A percentile compares a stretch with the other conserved stretches of the same genome.
Evolutionary conservation across 2,797 vertebrate species (phyloP).

Genomic region (Scolopax bukidnonensis): DNA sequence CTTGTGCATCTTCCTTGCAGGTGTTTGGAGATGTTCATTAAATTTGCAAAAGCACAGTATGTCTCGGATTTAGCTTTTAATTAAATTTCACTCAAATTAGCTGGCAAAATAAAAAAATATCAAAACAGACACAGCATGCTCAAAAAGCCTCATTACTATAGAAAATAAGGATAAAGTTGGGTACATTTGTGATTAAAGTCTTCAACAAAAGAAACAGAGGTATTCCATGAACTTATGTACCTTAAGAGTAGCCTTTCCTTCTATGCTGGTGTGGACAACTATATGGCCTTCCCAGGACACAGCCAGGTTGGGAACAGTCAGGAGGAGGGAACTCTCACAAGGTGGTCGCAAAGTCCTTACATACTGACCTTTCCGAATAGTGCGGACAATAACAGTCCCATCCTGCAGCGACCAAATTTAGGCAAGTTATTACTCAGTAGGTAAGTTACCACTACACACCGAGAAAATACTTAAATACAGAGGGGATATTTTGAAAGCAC

Average conservation of each 20-base stretch:
- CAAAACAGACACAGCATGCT: background rate
- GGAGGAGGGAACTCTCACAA: slow-evolving; percentile 89
- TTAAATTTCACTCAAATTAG: background rate
- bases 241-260: slow-evolving; percentile 93
- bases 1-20: background rate
- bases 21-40: background rate
- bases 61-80: background rate
- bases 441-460: background rate
- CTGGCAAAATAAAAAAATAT: background rate
- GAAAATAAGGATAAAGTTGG: background rate
- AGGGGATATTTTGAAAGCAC: background rate
- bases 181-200: background rate
- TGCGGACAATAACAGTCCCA: slow-evolving; percentile 92
- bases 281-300: slow-evolving; percentile 95
- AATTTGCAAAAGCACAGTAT: background rate
- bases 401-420: slow-evolving; percentile 78
- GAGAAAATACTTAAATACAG: background rate
- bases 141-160: background rate
- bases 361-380: slow-evolving; percentile 91
- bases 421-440: background rate
- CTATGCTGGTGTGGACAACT: slow-evolving; percentile 89
- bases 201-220: background rate
- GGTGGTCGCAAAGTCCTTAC: slow-evolving; percentile 90
- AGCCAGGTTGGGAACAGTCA: slow-evolving; percentile 89
- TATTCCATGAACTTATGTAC: slow-evolving; percentile 69